Evolutionary conservation across 2,113 vertebrate species (phyloP).

Genomic region (Noturus placidus): DNA sequence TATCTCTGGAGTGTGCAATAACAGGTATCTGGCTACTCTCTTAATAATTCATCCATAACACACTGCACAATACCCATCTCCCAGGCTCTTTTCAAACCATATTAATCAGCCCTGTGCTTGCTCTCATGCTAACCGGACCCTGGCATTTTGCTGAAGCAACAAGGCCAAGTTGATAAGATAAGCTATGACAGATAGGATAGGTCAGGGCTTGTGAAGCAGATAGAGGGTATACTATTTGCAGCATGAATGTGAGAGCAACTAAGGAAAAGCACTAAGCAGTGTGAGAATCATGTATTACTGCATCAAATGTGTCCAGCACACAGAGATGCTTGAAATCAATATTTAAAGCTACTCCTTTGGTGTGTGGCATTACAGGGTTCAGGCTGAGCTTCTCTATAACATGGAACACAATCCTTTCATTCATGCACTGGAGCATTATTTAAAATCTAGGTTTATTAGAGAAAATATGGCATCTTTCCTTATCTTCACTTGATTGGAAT

Average conservation of each 20-base stretch:
- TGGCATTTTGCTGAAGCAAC: constrained; percentile 43
- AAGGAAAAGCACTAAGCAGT: constrained; percentile 22
- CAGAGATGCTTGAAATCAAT: constrained; percentile 25
- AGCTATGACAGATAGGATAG: constrained; percentile 37
- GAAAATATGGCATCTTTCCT: not conserved
- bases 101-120: constrained; percentile 38
- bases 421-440: not conserved
- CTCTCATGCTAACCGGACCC: constrained; percentile 29
- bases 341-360: constrained; percentile 4
- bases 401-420: not conserved
- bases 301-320: constrained; percentile 22
- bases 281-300: constrained; percentile 20
- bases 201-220: constrained; percentile 42
- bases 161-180: constrained; percentile 48
- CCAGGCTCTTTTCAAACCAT: constrained; percentile 28
- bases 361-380: not conserved
- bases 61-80: constrained; percentile 15
- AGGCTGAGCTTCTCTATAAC: not conserved
- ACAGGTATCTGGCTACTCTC: constrained; percentile 75
- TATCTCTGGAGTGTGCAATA: constrained; percentile 88
- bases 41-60: constrained; percentile 51
- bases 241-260: constrained; percentile 7
- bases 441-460: not conserved
- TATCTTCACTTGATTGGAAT: not conserved
- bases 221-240: constrained; percentile 39